Evolutionary conservation across 2,888 invertebrate genomes (phyloP), one percentile per base, ranked within the genome.

Genomic region (Nephrocerus scutellatus): DNA sequence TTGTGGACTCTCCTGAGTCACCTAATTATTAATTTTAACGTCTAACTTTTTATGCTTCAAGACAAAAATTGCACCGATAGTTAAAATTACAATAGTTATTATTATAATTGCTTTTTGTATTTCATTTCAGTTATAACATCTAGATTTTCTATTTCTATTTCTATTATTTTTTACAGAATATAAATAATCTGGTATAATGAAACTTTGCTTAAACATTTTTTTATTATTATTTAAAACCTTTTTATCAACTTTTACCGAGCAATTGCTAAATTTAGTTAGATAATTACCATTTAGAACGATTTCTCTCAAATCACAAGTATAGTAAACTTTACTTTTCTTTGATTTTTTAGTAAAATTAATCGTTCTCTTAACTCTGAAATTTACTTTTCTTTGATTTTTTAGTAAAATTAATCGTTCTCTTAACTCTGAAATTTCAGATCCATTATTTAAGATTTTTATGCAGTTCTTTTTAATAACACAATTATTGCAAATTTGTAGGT

Each of bases 141-240:
- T 21, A 32, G 19, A 32, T 41, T 41, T 28, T 36, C 29, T n/a
- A 32, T 31, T 32, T 36, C 32, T 30, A 15, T 28, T 32, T 16
- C 32, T 36, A 15, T 6, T 6, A 26, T 31, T 21, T 30, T 21
- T 31, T 13, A 36, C 20, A n/a, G 25, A 13, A 18, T 32, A 21
- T 33, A 36, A 26, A 31, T 36, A 31, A 21, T 41, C 26, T 14
- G 31, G 35, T 13, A 41, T 36, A 4, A 15, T 24, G 13, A 30
- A 33, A 33, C 37, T 41, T 20, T 41, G 41, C 21, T 25, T 33
- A 18, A 41, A 36, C 16, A 22, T 26, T 24, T 33, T 33, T 30
- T 19, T 18, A 21, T 30, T 33, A 30, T 33, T 33, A n/a, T 23
- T 13, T 13, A 36, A 28, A 12, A 31, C 28, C 10, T 41, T 6